A percentile compares a stretch with the other conserved stretches of the same genome.
Evolutionary conservation across 2,797 vertebrate species (phyloP).

Genomic region (Rhincodon typus): DNA sequence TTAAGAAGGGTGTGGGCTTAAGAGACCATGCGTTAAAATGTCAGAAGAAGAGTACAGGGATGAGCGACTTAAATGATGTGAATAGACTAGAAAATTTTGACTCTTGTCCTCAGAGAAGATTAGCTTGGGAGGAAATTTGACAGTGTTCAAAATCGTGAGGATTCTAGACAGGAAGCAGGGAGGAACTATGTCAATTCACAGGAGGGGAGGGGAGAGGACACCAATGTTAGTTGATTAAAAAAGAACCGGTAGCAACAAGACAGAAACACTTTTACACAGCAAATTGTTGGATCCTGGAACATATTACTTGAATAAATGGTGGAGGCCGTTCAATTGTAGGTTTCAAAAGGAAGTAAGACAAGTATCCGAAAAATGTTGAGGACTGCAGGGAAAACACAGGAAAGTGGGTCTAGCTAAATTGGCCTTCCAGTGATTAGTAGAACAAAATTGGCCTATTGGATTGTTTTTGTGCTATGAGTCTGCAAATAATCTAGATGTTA

Average conservation of each 20-base stretch:
- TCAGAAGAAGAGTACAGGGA: neutral
- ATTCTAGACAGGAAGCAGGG: too few relatives aligned
- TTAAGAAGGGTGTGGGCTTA: too few relatives aligned
- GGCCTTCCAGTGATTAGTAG: neutral
- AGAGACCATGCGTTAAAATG: too few relatives aligned
- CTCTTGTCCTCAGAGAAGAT: neutral
- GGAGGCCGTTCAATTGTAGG: neutral
- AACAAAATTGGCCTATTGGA: neutral
- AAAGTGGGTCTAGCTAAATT: too few relatives aligned
- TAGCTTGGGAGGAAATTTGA: neutral
- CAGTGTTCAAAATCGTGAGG: neutral
- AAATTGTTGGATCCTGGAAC: too few relatives aligned
- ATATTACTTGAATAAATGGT: too few relatives aligned
- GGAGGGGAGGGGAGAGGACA: too few relatives aligned
- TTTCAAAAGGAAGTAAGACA: neutral
- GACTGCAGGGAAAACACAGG: neutral
- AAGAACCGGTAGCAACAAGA: too few relatives aligned
- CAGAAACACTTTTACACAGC: too few relatives aligned
- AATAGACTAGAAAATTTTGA: too few relatives aligned
- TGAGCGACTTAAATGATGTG: neutral
- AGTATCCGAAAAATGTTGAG: neutral
- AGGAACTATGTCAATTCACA: too few relatives aligned
- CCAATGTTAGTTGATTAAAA: too few relatives aligned
- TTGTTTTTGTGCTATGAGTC: neutral
- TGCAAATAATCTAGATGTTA: neutral